These are phyloP conservation scores for Zenarchopterus dispar DNA, from an alignment of 2,797 vertebrate species.

Conservation along the genomic window DNA sequence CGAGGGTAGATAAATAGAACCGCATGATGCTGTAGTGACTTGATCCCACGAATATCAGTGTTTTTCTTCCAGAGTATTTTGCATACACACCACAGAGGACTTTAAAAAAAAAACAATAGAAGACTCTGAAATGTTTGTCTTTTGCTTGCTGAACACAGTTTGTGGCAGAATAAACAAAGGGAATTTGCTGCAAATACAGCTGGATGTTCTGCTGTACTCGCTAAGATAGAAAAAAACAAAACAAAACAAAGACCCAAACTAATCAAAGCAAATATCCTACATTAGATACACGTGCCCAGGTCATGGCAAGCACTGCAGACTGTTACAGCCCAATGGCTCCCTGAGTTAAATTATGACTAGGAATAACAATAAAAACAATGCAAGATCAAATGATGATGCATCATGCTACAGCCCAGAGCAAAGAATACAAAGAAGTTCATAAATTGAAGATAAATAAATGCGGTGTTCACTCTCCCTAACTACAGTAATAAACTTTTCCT, in stretches of 20 bases:
- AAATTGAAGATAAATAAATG: slow-evolving; percentile 1
- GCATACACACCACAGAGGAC: slow-evolving; percentile 26
- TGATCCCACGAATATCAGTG: too few relatives aligned
- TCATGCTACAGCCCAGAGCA: slow-evolving; percentile 40
- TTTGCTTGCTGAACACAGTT: slow-evolving; percentile 44
- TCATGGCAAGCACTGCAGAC: slow-evolving; percentile 50
- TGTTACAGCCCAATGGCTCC: slow-evolving; percentile 68
- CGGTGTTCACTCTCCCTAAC: neutral
- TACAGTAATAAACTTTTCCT: neutral
- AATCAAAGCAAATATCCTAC: slow-evolving; percentile 70
- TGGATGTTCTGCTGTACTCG: slow-evolving; percentile 22
- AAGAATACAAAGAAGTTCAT: neutral
- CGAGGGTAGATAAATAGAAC: neutral
- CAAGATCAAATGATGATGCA: slow-evolving; percentile 45
- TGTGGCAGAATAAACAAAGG: slow-evolving; percentile 38
- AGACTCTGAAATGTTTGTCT: slow-evolving; percentile 38
- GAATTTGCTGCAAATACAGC: slow-evolving; percentile 40
- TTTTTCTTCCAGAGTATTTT: too few relatives aligned
- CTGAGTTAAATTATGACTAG: slow-evolving; percentile 67
- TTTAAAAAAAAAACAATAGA: slow-evolving; percentile 5
- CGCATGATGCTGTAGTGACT: neutral
- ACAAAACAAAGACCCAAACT: neutral
- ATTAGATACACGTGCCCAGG: slow-evolving; percentile 60
- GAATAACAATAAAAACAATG: slow-evolving; percentile 44
- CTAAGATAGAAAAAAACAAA: neutral